Conservation (phyloP, 1,140 invertebrate genomes). For the Cydia strobilella region DNA sequence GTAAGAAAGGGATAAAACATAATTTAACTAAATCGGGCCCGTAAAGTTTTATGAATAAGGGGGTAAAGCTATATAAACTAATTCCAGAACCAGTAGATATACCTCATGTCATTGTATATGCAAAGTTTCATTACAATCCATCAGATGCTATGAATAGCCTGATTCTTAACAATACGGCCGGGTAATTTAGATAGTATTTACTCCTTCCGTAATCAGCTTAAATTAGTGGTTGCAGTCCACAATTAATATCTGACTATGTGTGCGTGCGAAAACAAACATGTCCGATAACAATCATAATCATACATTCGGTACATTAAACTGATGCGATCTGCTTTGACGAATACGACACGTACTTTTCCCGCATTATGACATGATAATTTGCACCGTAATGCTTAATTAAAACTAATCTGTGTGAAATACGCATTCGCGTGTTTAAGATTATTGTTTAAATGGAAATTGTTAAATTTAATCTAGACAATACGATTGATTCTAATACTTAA, state of each 20-base stretch:
- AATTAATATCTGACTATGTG: constrained; percentile 5
- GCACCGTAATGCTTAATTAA: constrained; percentile 1
- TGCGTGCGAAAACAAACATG: constrained; percentile 25
- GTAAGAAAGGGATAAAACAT: too few species aligned
- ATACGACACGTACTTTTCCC: neutral
- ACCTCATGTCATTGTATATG: too few species aligned
- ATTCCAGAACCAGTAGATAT: too few species aligned
- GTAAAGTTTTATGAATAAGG: too few species aligned
- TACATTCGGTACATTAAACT: constrained; percentile 22
- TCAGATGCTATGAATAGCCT: neutral
- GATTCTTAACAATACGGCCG: neutral
- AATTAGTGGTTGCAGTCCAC: neutral
- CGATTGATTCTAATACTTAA: neutral
- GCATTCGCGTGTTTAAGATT: neutral
- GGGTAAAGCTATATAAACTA: too few species aligned
- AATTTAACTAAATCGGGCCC: too few species aligned
- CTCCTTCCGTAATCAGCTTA: neutral
- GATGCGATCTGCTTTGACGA: neutral
- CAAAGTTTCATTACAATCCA: too few species aligned
- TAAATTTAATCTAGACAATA: neutral
- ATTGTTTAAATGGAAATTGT: neutral
- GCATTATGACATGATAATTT: neutral
- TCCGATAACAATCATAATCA: constrained; percentile 11
- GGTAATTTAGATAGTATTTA: neutral
- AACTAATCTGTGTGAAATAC: neutral